These are phyloP conservation scores for Steinernema carpocapsae DNA, from an alignment of 2,888 invertebrate species.

Conservation along the genomic window DNA sequence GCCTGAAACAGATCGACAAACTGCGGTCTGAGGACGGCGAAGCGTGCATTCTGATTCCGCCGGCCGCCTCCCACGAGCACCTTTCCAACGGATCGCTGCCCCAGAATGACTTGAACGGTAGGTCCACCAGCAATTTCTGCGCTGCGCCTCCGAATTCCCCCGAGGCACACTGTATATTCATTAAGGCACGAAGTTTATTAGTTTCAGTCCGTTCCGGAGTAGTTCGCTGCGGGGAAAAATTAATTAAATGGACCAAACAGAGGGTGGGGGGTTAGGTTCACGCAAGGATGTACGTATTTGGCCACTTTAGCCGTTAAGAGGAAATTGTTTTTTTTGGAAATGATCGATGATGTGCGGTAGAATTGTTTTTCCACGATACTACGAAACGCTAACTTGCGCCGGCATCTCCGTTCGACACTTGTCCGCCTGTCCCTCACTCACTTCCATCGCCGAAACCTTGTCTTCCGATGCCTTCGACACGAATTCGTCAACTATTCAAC, in stretches of 20 bases:
- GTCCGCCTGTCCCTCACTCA: not conserved
- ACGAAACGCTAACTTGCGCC: not conserved
- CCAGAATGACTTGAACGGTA: conserved; percentile 19
- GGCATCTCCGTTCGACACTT: conserved; percentile 1
- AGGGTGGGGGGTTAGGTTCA: not conserved
- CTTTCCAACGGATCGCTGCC: conserved; percentile 2
- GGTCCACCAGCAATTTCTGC: not conserved
- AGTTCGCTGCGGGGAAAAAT: not conserved
- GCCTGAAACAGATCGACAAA: conserved; percentile 33
- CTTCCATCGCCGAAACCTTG: not conserved
- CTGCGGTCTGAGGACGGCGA: conserved; percentile 20
- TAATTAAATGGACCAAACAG: conserved; percentile 9
- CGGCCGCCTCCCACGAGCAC: not conserved
- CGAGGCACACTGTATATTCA: conserved; percentile 7
- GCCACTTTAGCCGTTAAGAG: not conserved
- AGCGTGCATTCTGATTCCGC: conserved; percentile 22
- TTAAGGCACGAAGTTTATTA: conserved; percentile 24
- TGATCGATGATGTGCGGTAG: conserved; percentile 27
- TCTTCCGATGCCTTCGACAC: conserved; percentile 2
- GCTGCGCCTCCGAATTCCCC: not conserved
- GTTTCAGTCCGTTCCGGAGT: conserved; percentile 1
- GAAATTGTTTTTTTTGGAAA: conserved; percentile 28
- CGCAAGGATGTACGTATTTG: not conserved
- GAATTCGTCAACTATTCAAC: not conserved
- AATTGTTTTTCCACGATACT: conserved; percentile 28